Conservation (phyloP, 2,113 vertebrate genomes). For the Orientallactaga bullata region DNA sequence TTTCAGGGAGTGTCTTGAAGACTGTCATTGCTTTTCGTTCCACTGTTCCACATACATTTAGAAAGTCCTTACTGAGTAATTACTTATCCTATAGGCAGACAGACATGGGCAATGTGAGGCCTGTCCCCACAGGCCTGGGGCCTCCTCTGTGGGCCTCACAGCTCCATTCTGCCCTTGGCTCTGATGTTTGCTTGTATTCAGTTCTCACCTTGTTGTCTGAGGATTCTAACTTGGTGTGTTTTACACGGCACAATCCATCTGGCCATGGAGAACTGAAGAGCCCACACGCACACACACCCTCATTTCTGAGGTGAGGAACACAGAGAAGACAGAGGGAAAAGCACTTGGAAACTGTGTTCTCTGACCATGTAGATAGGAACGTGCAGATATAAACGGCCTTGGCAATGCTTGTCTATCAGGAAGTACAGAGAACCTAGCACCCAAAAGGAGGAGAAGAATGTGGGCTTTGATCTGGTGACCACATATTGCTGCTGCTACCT, state of each 20-base stretch:
- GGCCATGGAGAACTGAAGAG: background rate
- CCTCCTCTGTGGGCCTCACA: background rate
- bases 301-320: background rate
- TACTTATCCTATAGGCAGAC: background rate
- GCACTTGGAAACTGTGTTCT: background rate
- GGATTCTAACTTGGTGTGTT: background rate
- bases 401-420: background rate
- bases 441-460: background rate
- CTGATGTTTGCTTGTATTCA: background rate
- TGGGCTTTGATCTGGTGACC: background rate
- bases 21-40: background rate
- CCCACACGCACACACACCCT: too few species aligned
- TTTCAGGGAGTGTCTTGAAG: background rate
- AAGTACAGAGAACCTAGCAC: background rate
- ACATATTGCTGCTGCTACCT: background rate
- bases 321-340: background rate
- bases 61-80: background rate
- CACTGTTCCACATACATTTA: background rate
- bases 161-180: background rate
- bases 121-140: background rate
- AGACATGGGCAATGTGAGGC: background rate
- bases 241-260: background rate
- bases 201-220: background rate
- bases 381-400: background rate
- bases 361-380: background rate